Conservation (phyloP, 2,888 invertebrate genomes). For the Spialia ferax region DNA sequence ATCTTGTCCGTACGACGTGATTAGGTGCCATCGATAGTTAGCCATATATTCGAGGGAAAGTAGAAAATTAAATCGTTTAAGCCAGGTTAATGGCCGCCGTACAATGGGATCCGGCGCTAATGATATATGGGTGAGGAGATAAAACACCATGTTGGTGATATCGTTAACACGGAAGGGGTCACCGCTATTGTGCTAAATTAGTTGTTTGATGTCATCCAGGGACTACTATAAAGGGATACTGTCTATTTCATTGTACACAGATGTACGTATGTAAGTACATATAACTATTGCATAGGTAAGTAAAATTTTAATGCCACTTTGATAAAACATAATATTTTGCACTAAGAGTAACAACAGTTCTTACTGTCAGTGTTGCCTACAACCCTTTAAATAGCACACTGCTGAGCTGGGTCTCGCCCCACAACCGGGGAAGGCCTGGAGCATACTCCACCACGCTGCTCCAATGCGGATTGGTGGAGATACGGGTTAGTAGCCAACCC, state of each 20-base stretch:
- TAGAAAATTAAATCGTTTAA: slow-evolving; percentile 81
- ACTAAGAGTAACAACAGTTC: too few relatives aligned
- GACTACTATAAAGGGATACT: neutral
- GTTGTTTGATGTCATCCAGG: slow-evolving; percentile 5
- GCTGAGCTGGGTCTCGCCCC: too few relatives aligned
- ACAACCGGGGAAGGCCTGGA: too few relatives aligned
- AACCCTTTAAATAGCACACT: too few relatives aligned
- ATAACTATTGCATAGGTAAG: too few relatives aligned
- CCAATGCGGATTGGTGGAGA: too few relatives aligned
- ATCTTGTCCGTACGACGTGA: slow-evolving; percentile 79
- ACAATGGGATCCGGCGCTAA: slow-evolving; percentile 64
- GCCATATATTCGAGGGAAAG: slow-evolving; percentile 72
- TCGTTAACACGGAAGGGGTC: slow-evolving; percentile 31
- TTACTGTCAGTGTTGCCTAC: too few relatives aligned
- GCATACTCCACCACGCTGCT: too few relatives aligned
- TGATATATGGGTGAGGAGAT: slow-evolving; percentile 54
- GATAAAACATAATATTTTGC: too few relatives aligned
- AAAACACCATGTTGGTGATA: slow-evolving; percentile 19
- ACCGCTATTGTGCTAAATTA: slow-evolving; percentile 6
- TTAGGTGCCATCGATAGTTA: slow-evolving; percentile 73
- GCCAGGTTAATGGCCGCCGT: slow-evolving; percentile 71
- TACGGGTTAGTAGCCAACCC: too few relatives aligned
- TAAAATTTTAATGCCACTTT: too few relatives aligned
- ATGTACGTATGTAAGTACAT: too few relatives aligned
- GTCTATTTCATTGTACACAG: neutral